These are phyloP conservation scores for Lutjanus erythropterus DNA, from an alignment of 2,113 vertebrate species.

Conservation along the genomic window DNA sequence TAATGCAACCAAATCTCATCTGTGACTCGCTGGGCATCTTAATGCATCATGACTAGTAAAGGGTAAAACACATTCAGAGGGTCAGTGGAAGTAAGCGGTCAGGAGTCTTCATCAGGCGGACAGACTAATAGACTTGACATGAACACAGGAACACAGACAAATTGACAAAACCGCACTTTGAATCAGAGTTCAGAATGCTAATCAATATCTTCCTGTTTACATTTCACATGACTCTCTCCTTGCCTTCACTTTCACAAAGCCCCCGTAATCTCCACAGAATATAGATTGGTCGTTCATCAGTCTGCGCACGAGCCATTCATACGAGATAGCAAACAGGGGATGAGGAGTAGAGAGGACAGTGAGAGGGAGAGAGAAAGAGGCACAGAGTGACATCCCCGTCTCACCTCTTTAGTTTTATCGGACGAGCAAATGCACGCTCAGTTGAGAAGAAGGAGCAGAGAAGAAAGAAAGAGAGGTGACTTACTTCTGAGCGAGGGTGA, in stretches of 20 bases:
- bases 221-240: slow-evolving; percentile 60
- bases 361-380: slow-evolving; percentile 13
- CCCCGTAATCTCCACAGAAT: slow-evolving; percentile 62
- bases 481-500: slow-evolving; percentile 66
- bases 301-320: slow-evolving; percentile 65
- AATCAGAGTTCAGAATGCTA: slow-evolving; percentile 57
- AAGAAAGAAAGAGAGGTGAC: slow-evolving; percentile 51
- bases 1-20: slow-evolving; percentile 62
- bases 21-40: slow-evolving; percentile 41
- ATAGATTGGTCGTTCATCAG: slow-evolving; percentile 68
- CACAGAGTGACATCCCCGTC: slow-evolving; percentile 40
- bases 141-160: slow-evolving; percentile 30
- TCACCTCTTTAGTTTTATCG: slow-evolving; percentile 63
- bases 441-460: slow-evolving; percentile 40
- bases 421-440: slow-evolving; percentile 33
- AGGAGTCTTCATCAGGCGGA: slow-evolving; percentile 34
- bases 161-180: slow-evolving; percentile 23
- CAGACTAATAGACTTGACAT: slow-evolving; percentile 24
- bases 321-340: slow-evolving; percentile 67
- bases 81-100: slow-evolving; percentile 23
- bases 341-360: slow-evolving; percentile 48
- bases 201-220: slow-evolving; percentile 73
- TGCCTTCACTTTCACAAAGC: slow-evolving; percentile 71
- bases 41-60: slow-evolving; percentile 24
- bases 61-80: slow-evolving; percentile 1